phyloP scores from a whole-genome alignment of 2,888 invertebrate species.

The Ceraclea dissimilis region DNA sequence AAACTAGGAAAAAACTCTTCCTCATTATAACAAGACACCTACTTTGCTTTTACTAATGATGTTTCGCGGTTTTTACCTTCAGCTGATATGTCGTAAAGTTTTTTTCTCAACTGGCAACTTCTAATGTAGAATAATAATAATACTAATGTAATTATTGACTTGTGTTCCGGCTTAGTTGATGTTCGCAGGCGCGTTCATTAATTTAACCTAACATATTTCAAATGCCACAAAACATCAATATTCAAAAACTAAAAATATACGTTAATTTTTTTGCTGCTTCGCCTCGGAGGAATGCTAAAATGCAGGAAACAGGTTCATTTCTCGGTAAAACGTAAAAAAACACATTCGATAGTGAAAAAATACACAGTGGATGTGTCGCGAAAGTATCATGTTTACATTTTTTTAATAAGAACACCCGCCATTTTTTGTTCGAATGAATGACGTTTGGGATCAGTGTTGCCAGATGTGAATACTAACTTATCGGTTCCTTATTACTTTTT shows the following conservation, averaged over 20 bases:
- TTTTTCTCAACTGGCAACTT: neutral
- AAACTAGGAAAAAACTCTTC: constrained; percentile 1
- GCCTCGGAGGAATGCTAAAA: constrained; percentile 13
- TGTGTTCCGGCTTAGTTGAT: constrained; percentile 2
- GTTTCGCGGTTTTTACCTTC: neutral
- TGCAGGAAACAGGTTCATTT: constrained; percentile 25
- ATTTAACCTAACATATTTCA: constrained; percentile 8
- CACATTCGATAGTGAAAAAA: constrained; percentile 6
- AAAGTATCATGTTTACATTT: constrained; percentile 20
- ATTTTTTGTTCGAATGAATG: constrained; percentile 3
- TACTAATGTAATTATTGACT: neutral
- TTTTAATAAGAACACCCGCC: constrained; percentile 8
- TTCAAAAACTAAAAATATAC: neutral
- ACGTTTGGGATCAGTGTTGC: constrained; percentile 14
- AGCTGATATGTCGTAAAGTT: neutral
- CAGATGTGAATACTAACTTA: constrained; percentile 6
- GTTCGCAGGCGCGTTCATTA: constrained; percentile 18
- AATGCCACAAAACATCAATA: constrained; percentile 6
- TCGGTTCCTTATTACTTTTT: constrained; percentile 7
- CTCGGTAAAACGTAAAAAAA: constrained; percentile 6
- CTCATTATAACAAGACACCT: neutral
- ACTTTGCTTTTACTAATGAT: neutral
- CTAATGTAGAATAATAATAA: too few species aligned
- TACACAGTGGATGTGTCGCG: constrained; percentile 7
- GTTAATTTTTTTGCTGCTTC: constrained; percentile 11